Evolutionary conservation across 2,888 invertebrate species (phyloP), one percentile per base, ranked within the genome.

Genomic region (Rotaria magnacalcarata): DNA sequence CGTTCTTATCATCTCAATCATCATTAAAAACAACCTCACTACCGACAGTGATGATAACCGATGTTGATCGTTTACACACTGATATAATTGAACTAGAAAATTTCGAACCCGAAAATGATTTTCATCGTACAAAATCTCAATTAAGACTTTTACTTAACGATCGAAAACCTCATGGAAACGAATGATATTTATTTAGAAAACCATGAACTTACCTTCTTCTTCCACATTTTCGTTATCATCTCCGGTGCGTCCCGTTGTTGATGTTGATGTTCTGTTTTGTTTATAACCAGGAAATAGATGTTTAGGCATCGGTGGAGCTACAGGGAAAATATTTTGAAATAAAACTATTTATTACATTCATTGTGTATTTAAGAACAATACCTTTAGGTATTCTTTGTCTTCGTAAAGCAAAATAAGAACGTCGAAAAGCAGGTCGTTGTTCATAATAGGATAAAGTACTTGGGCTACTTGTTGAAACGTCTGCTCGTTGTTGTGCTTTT

Each of bases 21-120:
- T 19, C 34, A 16, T 34, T 67, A 19, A 67, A 67, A 67, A 27
- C 67, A 11, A 34, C 19, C 16, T 34, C 2, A 67, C n/a, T 80
- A 80, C 80, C 80, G 47, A 47, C n/a, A 43, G 19, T 80, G 5
- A 80, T 80, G 80, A n/a, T 80, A 11, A 80, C 80, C 19, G 80
- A 80, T 80, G 43, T 43, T 47, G 80, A 80, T 80, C 80, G 80
- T 41, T 80, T 80, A 80, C 80, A 80, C 24, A 80, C 80, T 0
- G 80, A 80, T 80, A 80, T 80, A 10, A 80, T 80, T 80, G 80
- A 80, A 80, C 80, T 80, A n/a, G 80, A 80, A 47, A n/a, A 80
- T 47, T 80, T 80, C 47, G 80, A 80, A 80, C 80, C 80, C 6
- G 80, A 80, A 80, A 80, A 80, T n/a, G 80, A 80, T 5, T 80